These are phyloP conservation scores for Sinocyclocheilus maitianheensis DNA, from an alignment of 2,113 vertebrate genomes.

Conservation along the genomic window DNA sequence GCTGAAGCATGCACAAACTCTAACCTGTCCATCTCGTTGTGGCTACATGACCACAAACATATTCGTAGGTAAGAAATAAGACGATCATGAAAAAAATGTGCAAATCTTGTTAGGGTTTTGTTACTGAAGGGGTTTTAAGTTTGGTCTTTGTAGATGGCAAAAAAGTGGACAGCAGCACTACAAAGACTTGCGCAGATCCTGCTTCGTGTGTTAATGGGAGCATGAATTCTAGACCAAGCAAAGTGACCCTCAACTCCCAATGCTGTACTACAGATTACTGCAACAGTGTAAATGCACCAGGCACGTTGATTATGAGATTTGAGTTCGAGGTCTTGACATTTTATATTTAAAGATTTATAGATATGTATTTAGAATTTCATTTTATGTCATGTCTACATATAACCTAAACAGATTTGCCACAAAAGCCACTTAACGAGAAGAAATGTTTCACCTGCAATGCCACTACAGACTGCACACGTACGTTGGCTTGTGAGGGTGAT, in stretches of 20 bases:
- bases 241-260: not conserved
- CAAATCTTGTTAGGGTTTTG: not conserved
- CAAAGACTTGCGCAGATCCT: not conserved
- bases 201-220: not conserved
- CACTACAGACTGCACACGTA: not conserved
- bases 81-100: not conserved
- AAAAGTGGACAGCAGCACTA: accelerated
- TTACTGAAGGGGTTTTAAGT: not conserved
- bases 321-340: not conserved
- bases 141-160: not conserved
- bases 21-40: not conserved
- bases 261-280: conserved; percentile 34
- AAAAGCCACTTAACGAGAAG: not conserved
- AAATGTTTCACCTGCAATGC: not conserved
- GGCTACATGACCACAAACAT: not conserved
- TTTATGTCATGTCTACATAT: not conserved
- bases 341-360: too few relatives aligned
- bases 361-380: not conserved
- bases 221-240: conserved; percentile 29
- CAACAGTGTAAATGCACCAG: conserved; percentile 16
- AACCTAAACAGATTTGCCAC: not conserved
- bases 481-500: conserved; percentile 5
- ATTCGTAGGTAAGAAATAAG: not conserved
- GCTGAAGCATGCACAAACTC: not conserved
- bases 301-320: not conserved